Evolutionary conservation across 2,113 vertebrate species (phyloP).

Genomic region (Petrocephalus microphthalmus): DNA sequence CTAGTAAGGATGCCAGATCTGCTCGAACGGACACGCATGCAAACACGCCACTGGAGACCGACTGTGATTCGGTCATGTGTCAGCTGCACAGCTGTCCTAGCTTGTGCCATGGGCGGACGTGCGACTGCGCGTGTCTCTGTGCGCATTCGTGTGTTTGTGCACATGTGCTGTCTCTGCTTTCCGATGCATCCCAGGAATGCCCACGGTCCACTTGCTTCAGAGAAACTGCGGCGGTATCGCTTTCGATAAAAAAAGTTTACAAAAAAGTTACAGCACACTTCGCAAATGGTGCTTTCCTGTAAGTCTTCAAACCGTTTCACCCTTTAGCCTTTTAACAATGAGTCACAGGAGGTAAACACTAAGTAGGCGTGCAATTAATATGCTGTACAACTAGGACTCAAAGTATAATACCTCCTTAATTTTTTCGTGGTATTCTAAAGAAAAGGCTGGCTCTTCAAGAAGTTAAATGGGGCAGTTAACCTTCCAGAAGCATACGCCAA

Average conservation of each 20-base stretch:
- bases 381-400: background rate
- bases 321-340: conserved; percentile 3
- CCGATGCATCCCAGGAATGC: conserved; percentile 57
- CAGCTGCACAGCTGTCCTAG: background rate
- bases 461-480: conserved; percentile 42
- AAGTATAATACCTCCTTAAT: conserved; percentile 17
- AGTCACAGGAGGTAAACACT: background rate
- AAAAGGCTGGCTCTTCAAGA: conserved; percentile 21
- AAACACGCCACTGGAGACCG: background rate
- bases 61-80: background rate
- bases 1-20: background rate
- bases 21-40: background rate
- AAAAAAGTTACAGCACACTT: conserved; percentile 36
- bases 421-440: conserved; percentile 25
- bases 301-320: conserved; percentile 38
- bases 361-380: conserved; percentile 3
- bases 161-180: conserved; percentile 25
- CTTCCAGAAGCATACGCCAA: conserved; percentile 23
- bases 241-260: conserved; percentile 36
- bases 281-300: conserved; percentile 33
- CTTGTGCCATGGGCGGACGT: background rate
- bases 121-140: background rate
- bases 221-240: conserved; percentile 59
- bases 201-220: conserved; percentile 55
- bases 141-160: conserved; percentile 12